phyloP scores from a whole-genome alignment of 2,888 invertebrate species.

The Frankliniella fusca region DNA sequence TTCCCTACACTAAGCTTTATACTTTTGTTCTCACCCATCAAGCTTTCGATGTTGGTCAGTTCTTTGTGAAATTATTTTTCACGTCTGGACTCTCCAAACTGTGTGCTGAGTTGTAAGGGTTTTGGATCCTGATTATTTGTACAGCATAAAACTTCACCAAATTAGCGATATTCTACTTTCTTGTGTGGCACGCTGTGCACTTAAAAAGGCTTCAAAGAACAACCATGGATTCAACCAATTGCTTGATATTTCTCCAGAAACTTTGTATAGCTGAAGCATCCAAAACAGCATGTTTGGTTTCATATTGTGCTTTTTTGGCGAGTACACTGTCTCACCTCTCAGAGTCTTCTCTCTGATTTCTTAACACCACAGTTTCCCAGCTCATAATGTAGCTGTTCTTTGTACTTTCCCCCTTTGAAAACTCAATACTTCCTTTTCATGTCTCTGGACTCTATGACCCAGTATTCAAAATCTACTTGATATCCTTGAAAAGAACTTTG shows the following conservation, averaged over 20 bases:
- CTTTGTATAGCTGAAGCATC: background rate
- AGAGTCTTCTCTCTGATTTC: too few species aligned
- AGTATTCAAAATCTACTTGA: too few species aligned
- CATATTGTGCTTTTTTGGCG: background rate
- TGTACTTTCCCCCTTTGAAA: background rate
- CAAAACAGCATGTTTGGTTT: background rate
- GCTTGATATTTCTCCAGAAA: background rate
- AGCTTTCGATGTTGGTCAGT: background rate
- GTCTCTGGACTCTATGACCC: too few species aligned
- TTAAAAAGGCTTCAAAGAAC: background rate
- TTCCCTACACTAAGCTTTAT: constrained; percentile 1
- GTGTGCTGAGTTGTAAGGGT: background rate
- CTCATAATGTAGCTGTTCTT: background rate
- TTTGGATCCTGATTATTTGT: background rate
- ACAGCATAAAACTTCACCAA: constrained; percentile 9
- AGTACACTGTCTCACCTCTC: background rate
- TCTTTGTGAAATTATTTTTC: background rate
- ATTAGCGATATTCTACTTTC: background rate
- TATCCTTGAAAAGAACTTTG: too few species aligned
- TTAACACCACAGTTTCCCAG: too few species aligned
- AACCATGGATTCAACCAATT: background rate
- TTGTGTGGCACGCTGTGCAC: background rate
- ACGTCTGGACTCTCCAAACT: background rate
- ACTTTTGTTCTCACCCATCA: constrained; percentile 15
- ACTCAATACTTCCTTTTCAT: too few species aligned